A percentile compares a stretch with the other conserved stretches of the same genome.
phyloP scores from a whole-genome alignment of 2,888 invertebrate genomes.

The Trachelus stipa region DNA sequence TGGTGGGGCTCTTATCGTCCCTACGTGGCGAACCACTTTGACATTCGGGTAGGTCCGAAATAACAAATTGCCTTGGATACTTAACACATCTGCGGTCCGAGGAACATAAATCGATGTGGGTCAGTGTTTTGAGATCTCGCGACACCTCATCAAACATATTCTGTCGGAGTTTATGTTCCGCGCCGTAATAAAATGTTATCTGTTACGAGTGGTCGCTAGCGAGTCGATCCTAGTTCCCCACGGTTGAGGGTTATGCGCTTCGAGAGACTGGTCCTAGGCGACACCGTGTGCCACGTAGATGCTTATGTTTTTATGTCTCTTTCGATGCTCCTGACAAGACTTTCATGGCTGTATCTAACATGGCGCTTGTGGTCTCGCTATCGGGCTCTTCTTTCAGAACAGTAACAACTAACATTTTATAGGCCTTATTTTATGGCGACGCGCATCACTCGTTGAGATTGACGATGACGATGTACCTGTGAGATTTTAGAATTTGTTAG shows the following conservation, averaged over 20 bases:
- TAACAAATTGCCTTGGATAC: slow-evolving; percentile 2
- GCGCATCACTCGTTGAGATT: background rate
- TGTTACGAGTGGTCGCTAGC: slow-evolving; percentile 21
- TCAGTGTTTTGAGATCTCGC: slow-evolving; percentile 21
- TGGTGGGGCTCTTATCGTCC: background rate
- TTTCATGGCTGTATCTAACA: background rate
- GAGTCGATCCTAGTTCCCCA: slow-evolving; percentile 15
- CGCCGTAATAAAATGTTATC: slow-evolving; percentile 40
- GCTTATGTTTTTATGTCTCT: slow-evolving; percentile 7
- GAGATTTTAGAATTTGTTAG: background rate
- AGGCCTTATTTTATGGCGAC: background rate
- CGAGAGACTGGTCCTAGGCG: slow-evolving; percentile 1
- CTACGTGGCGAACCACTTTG: background rate
- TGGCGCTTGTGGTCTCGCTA: background rate
- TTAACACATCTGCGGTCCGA: slow-evolving; percentile 7
- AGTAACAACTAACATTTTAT: background rate
- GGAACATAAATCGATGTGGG: slow-evolving; percentile 5
- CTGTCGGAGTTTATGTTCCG: slow-evolving; percentile 39
- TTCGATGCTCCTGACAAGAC: slow-evolving; percentile 6
- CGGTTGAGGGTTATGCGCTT: slow-evolving; percentile 10
- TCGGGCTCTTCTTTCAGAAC: background rate
- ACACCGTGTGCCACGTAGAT: background rate
- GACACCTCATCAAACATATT: slow-evolving; percentile 46
- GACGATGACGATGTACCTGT: background rate
- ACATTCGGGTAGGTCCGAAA: slow-evolving; percentile 1